These are phyloP conservation scores for Trypoxylus dichotomus DNA, from an alignment of 1,140 invertebrate species.

Conservation along the genomic window DNA sequence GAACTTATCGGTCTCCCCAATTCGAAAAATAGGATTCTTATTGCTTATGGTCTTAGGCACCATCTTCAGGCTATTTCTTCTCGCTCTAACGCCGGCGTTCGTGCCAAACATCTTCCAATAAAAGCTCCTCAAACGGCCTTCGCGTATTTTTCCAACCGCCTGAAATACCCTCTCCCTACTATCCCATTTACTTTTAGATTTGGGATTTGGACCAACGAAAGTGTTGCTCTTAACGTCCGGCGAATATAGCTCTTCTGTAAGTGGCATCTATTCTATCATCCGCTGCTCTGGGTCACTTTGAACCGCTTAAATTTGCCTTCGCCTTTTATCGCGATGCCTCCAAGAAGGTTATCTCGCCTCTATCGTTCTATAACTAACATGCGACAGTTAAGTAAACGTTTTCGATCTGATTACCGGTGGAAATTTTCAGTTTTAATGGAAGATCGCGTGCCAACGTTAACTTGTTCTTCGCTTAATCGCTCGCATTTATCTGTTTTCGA, in stretches of 20 bases:
- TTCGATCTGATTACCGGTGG: not conserved
- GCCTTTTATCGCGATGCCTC: too few species aligned
- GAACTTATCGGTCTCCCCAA: slow-evolving; percentile 9
- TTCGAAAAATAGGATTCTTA: not conserved
- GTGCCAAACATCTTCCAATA: slow-evolving; percentile 12
- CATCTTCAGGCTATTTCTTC: not conserved
- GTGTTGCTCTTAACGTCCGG: not conserved
- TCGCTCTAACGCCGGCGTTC: not conserved
- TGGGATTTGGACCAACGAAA: not conserved
- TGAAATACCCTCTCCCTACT: not conserved
- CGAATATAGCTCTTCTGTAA: not conserved
- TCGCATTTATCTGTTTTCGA: not conserved
- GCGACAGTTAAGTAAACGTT: not conserved
- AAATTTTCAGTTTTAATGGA: slow-evolving; percentile 9
- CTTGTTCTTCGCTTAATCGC: slow-evolving; percentile 11
- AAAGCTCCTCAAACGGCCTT: not conserved
- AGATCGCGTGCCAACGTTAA: slow-evolving; percentile 2
- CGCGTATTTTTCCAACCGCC: not conserved
- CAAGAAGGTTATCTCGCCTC: not conserved
- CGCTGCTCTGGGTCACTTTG: not conserved
- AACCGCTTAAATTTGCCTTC: too few species aligned
- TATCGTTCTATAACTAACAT: not conserved
- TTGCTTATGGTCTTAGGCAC: not conserved
- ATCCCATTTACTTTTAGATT: not conserved
- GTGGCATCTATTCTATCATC: not conserved